These are phyloP conservation scores for Dicycla oo DNA, from an alignment of 2,888 invertebrate species.

Conservation along the genomic window DNA sequence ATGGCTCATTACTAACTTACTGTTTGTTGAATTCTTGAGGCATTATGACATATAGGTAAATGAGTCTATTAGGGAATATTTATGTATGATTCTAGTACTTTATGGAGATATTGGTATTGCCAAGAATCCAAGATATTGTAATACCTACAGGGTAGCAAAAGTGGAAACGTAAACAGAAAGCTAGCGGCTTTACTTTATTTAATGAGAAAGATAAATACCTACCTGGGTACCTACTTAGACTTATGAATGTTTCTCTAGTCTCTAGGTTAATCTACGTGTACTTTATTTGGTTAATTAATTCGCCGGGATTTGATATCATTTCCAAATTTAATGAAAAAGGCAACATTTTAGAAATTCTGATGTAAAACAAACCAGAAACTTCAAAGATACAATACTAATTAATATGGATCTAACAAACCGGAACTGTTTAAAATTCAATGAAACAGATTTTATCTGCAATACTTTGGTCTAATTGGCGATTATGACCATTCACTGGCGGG, in stretches of 20 bases:
- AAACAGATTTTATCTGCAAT: conserved; percentile 41
- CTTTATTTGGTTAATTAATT: conserved; percentile 1
- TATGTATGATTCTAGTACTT: not conserved
- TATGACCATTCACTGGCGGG: conserved; percentile 36
- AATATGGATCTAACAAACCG: conserved; percentile 19
- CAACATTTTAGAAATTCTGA: conserved; percentile 6
- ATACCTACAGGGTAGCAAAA: not conserved
- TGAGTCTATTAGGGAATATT: not conserved
- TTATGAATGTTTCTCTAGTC: not conserved
- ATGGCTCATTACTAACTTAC: not conserved
- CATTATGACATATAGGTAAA: not conserved
- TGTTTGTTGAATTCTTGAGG: conserved; percentile 4
- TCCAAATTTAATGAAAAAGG: not conserved
- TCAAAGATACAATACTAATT: not conserved
- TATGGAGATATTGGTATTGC: not conserved
- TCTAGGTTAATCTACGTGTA: not conserved
- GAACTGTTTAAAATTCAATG: conserved; percentile 54
- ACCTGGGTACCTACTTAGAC: not conserved
- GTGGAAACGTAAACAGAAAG: not conserved
- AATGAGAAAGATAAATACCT: not conserved
- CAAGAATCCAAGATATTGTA: not conserved
- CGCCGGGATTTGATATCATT: conserved; percentile 4
- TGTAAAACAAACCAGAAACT: conserved; percentile 20
- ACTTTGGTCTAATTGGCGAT: conserved; percentile 41
- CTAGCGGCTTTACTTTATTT: not conserved